These are phyloP conservation scores for Gryon sp. DNA, from an alignment of 1,140 invertebrate genomes.

Conservation along the genomic window DNA sequence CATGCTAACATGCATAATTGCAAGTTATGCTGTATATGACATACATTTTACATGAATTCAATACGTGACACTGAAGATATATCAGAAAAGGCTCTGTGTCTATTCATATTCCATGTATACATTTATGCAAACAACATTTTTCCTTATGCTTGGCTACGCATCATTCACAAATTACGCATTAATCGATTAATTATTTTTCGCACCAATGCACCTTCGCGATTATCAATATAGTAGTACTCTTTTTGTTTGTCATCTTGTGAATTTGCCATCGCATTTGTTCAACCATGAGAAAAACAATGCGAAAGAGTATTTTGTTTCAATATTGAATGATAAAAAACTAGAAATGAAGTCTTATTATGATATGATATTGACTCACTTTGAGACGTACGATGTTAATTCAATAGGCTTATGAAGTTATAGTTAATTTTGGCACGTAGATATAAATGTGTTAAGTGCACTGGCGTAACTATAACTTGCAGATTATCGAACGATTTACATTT, in stretches of 20 bases:
- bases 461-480: constrained; percentile 50
- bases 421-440: constrained; percentile 34
- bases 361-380: constrained; percentile 10
- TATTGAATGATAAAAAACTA: constrained; percentile 23
- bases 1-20: constrained; percentile 56
- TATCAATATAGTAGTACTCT: too few species aligned
- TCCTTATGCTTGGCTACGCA: constrained; percentile 14
- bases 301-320: constrained; percentile 11
- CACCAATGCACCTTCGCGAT: too few species aligned
- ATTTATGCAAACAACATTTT: constrained; percentile 32
- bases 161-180: constrained; percentile 27
- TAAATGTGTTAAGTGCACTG: constrained; percentile 41
- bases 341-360: constrained; percentile 19
- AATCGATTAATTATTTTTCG: constrained; percentile 32
- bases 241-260: too few species aligned
- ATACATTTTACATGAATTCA: constrained; percentile 61
- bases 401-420: constrained; percentile 26
- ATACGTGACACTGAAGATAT: constrained; percentile 47
- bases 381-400: constrained; percentile 43
- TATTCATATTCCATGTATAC: constrained; percentile 20
- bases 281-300: too few species aligned
- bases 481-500: constrained; percentile 56
- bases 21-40: constrained; percentile 52
- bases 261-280: too few species aligned
- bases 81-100: constrained; percentile 39